These are phyloP conservation scores for Nomada flava DNA, from an alignment of 2,888 invertebrate genomes.

Conservation along the genomic window DNA sequence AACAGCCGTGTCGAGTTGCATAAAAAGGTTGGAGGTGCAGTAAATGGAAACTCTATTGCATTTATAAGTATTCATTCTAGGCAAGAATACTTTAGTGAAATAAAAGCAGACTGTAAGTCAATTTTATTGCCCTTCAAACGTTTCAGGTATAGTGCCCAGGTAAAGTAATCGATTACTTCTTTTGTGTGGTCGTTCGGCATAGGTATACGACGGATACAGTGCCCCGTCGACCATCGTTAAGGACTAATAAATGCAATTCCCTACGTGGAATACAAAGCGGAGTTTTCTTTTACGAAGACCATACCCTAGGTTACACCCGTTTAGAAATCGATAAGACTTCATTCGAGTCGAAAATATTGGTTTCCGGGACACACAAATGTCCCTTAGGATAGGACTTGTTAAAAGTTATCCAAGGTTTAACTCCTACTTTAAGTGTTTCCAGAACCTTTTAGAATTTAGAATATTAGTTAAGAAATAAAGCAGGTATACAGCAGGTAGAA, in stretches of 20 bases:
- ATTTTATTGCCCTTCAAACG: background rate
- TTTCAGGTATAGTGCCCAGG: constrained; percentile 11
- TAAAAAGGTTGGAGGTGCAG: background rate
- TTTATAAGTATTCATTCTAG: background rate
- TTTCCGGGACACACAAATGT: background rate
- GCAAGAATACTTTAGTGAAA: background rate
- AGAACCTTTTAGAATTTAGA: background rate
- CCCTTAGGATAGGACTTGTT: background rate
- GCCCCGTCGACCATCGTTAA: constrained; percentile 17
- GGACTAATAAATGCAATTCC: constrained; percentile 4
- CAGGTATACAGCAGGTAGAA: no score
- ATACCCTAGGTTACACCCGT: background rate
- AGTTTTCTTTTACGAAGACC: background rate
- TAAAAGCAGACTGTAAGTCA: background rate
- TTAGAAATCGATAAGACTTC: background rate
- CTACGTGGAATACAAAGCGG: background rate
- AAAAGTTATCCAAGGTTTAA: background rate
- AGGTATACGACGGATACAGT: background rate
- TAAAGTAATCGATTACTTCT: constrained; percentile 20
- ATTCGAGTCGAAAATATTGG: background rate
- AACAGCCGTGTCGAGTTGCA: background rate
- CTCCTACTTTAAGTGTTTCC: background rate
- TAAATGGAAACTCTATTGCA: background rate
- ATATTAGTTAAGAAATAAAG: background rate
- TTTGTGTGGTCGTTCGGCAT: background rate